phyloP scores from a whole-genome alignment of 1,140 invertebrate genomes.

The Listronotus bonariensis region DNA sequence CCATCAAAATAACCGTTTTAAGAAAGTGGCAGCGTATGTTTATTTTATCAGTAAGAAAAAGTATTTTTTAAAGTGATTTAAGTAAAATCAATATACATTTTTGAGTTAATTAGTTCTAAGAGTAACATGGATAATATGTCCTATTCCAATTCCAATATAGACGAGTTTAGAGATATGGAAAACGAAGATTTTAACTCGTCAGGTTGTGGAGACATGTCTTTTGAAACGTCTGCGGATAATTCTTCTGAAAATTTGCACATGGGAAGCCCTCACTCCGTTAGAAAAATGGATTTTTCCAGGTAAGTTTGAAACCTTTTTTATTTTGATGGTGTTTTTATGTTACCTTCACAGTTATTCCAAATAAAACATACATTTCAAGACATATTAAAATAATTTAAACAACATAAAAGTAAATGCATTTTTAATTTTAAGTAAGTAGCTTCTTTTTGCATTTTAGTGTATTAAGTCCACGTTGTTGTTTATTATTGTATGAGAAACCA shows the following conservation, averaged over 20 bases:
- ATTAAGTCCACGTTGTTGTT: too few species aligned
- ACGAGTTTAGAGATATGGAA: slow-evolving; percentile 36
- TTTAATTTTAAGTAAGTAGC: too few species aligned
- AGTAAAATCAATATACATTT: slow-evolving; percentile 7
- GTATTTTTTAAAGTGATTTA: slow-evolving; percentile 14
- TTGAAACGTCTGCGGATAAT: slow-evolving; percentile 48
- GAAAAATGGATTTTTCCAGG: slow-evolving; percentile 40
- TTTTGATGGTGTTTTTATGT: too few species aligned
- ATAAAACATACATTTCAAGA: too few species aligned
- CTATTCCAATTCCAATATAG: slow-evolving; percentile 25
- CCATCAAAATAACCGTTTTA: slow-evolving; percentile 42
- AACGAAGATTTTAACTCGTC: slow-evolving; percentile 48
- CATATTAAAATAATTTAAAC: too few species aligned
- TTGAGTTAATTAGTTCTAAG: slow-evolving; percentile 3
- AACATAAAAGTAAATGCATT: too few species aligned
- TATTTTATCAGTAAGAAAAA: slow-evolving; percentile 32
- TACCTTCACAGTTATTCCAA: too few species aligned
- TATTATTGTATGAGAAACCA: too few species aligned
- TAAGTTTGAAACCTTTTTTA: background rate
- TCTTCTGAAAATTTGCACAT: slow-evolving; percentile 16
- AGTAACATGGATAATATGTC: slow-evolving; percentile 32
- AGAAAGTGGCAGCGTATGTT: slow-evolving; percentile 26
- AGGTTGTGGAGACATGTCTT: slow-evolving; percentile 49
- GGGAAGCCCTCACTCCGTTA: slow-evolving; percentile 21
- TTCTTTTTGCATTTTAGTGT: too few species aligned